Base-by-base conservation (phyloP, 2,888 invertebrate genomes). In the Pyrocoelia pectoralis region DNA sequence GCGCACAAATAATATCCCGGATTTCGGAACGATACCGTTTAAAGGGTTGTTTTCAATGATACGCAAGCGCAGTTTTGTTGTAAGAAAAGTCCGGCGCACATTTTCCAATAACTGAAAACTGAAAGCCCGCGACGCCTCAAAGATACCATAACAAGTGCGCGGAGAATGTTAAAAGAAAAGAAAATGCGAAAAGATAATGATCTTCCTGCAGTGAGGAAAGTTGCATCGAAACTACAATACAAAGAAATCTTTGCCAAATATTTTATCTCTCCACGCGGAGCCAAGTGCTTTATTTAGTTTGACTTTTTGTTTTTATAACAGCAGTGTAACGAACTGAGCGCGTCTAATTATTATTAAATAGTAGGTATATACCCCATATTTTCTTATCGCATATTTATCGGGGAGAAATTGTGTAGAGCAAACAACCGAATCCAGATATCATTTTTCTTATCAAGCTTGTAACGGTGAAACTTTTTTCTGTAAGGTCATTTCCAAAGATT, bases 1-100 rank as follows among this genome's bases (percentile, higher is more conserved):
- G 68, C 65, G 67, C 68, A 70, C 67, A 54, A 65, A 63, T 33
- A 33, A 5, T 61, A 66, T 61, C 61, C 65, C 60, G 68, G 66
- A 58, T 56, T 63, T 58, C 28, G 48, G 53, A 63, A 61, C 65
- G 65, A 58, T 57, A 51, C 61, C 53, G 58, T 61, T n/a, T 61
- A 61, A 60, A 59, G 69, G 69, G 68, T 65, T 65, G 67, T 67
- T 70, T 67, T 64, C 33, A 49, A 49, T 43, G 61, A 52, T 54
- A 59, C 70, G 70, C 68, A 53, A 51, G 67, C 70, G 70, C 68
- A 61, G 51, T 56, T 38, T 19, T 18, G n/a, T n/a, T n/a, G n/a
- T n/a, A n/a, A n/a, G 28, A 17, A 49, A 43, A 53, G 56, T 52
- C 61, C 58, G 66, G 68, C 69, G 66, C 68, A 62, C 62, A 56